A percentile compares a stretch with the other conserved stretches of the same genome.
These are phyloP conservation scores for Ecdyonurus torrentis DNA, from an alignment of 2,888 invertebrate species.

Conservation along the genomic window DNA sequence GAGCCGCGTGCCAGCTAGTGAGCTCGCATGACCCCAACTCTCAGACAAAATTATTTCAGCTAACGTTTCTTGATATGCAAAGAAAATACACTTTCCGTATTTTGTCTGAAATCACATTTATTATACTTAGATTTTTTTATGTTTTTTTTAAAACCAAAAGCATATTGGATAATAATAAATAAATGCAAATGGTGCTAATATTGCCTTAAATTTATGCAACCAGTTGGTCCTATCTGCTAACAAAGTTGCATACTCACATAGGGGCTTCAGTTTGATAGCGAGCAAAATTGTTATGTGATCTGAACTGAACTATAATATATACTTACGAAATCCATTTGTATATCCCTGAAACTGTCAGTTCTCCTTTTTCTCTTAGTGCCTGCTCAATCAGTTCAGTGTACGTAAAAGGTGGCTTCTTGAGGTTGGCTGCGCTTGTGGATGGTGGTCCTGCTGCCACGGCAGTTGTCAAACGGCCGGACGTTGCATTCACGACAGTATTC, in stretches of 20 bases:
- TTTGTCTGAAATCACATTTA: too few species aligned
- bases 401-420: conserved; percentile 73
- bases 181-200: not conserved
- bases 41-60: not conserved
- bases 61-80: not conserved
- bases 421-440: too few species aligned
- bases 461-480: too few species aligned
- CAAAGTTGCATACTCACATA: too few species aligned
- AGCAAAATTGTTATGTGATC: too few species aligned
- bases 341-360: conserved; percentile 77
- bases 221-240: too few species aligned
- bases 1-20: conserved; percentile 17
- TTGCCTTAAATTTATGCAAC: too few species aligned
- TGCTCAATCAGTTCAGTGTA: conserved; percentile 83
- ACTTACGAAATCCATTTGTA: conserved; percentile 93
- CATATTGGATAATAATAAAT: not conserved
- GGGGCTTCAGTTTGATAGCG: too few species aligned
- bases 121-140: too few species aligned
- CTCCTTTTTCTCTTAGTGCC: conserved; percentile 68
- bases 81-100: too few species aligned
- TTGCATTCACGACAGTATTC: too few species aligned
- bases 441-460: not conserved
- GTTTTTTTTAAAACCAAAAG: not conserved
- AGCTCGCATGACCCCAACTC: not conserved
- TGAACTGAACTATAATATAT: too few species aligned